Conservation (phyloP, 2,113 vertebrate genomes). For the Delphinus delphis region DNA sequence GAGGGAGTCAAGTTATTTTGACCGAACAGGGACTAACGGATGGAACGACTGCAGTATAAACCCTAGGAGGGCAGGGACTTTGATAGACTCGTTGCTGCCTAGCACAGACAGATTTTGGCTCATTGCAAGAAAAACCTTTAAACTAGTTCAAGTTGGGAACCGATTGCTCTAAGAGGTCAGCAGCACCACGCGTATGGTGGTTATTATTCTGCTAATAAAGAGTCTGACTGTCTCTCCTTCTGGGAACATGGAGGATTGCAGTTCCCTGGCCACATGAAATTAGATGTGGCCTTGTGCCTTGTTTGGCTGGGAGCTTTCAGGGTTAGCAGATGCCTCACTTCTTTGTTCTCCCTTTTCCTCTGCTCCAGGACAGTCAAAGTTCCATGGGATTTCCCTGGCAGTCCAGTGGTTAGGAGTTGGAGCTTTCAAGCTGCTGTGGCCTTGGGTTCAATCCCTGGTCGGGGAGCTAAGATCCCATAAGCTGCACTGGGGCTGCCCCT, state of each 20-base stretch:
- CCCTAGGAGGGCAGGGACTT: not conserved
- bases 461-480: not conserved
- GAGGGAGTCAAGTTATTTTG: not conserved
- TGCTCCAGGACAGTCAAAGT: not conserved
- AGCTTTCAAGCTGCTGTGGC: not conserved
- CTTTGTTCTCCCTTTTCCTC: not conserved
- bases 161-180: not conserved
- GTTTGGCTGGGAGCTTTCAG: not conserved
- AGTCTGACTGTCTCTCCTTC: not conserved
- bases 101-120: not conserved
- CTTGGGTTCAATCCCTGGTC: not conserved
- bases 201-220: not conserved
- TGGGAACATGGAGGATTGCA: not conserved
- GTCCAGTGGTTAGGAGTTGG: not conserved
- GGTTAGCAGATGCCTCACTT: not conserved
- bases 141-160: not conserved
- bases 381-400: not conserved
- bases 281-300: accelerated
- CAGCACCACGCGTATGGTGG: accelerated
- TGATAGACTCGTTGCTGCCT: not conserved
- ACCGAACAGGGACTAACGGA: accelerated
- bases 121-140: not conserved
- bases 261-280: not conserved
- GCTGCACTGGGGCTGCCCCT: not conserved
- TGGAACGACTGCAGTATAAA: accelerated